These are phyloP conservation scores for Manis javanica DNA, from an alignment of 2,797 vertebrate genomes.

Conservation along the genomic window DNA sequence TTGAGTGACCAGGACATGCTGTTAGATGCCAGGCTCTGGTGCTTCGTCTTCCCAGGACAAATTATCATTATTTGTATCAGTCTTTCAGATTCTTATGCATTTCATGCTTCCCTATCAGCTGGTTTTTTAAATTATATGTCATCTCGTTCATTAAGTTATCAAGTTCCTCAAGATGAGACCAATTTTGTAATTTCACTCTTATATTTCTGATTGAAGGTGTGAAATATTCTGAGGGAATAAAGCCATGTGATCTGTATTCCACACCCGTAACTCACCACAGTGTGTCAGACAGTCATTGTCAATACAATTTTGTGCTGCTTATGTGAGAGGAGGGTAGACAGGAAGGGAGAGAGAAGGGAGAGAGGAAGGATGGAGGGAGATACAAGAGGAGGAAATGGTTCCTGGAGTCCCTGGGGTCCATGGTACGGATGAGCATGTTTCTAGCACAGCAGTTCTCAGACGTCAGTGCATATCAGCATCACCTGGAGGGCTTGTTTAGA, in stretches of 20 bases:
- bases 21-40: neutral
- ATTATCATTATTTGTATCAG: conserved; percentile 61
- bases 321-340: neutral
- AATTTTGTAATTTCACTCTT: neutral
- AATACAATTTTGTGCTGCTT: neutral
- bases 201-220: neutral
- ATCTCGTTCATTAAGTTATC: neutral
- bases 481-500: neutral
- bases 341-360: neutral
- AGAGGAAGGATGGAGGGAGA: neutral
- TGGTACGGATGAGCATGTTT: neutral
- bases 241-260: neutral
- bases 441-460: neutral
- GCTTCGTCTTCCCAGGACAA: neutral
- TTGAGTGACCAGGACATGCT: neutral
- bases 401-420: neutral
- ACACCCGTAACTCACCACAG: neutral
- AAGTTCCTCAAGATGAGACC: neutral
- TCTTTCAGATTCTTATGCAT: conserved; percentile 42
- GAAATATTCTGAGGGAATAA: neutral
- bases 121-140: neutral
- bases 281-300: neutral
- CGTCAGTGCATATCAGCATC: neutral
- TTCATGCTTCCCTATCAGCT: neutral
- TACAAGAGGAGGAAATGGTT: neutral